Evolutionary conservation across 2,797 vertebrate genomes (phyloP).

Genomic region (Australoheros facetus): DNA sequence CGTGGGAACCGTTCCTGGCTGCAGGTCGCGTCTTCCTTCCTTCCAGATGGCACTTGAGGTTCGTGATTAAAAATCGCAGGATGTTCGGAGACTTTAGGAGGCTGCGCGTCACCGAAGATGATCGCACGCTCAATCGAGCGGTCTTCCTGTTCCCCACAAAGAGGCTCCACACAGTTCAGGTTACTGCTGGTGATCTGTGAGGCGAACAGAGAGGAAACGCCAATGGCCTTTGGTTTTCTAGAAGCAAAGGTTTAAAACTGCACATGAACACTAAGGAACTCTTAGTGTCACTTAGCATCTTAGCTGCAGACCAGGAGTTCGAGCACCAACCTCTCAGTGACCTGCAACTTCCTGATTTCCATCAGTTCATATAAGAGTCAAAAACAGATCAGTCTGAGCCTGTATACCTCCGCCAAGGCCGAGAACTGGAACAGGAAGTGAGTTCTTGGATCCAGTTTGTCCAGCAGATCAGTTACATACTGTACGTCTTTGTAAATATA

Average conservation of each 20-base stretch:
- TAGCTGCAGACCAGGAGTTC: not conserved
- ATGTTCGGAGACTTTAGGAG: not conserved
- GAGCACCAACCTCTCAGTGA: not conserved
- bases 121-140: not conserved
- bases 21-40: not conserved
- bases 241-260: not conserved
- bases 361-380: not conserved
- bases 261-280: not conserved
- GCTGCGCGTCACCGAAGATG: not conserved
- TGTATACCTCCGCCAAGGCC: not conserved
- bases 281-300: not conserved
- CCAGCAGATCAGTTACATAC: not conserved
- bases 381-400: not conserved
- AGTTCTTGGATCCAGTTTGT: not conserved
- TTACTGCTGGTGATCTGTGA: conserved; percentile 46
- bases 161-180: not conserved
- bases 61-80: not conserved
- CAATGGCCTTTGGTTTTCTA: not conserved
- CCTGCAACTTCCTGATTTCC: not conserved
- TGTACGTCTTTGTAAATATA: not conserved
- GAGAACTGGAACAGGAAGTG: not conserved
- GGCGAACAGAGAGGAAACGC: not conserved
- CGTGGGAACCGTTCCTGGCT: not conserved
- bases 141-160: not conserved
- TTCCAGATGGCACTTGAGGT: conserved; percentile 18